Base-by-base conservation (phyloP, 2,113 vertebrate species). In the Oreotrochilus melanogaster region DNA sequence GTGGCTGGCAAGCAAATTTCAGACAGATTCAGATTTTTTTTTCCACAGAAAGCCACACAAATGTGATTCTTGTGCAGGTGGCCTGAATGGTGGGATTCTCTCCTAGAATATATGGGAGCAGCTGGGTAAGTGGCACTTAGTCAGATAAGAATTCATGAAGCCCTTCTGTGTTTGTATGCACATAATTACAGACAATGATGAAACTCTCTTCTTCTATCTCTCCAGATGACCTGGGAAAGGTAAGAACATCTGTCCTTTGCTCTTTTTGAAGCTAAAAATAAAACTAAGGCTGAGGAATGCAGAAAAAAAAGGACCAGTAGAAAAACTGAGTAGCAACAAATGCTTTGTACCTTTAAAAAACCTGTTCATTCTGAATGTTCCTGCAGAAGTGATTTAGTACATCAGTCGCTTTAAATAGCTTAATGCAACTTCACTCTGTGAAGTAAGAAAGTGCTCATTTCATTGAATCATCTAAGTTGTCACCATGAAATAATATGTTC, bases 371-470 rank as follows among this genome's bases (percentile, higher is more conserved):
- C 27, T 83, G 60, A 76, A 70, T 61, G 27, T 17, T 89, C 18
- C 62, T 84, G 23, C 30, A 78, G 21, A 69, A 66, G 22, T 27
- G 62, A 89, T 85, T 92, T 43, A 74, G 25, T 83, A 45, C 56
- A 51, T 82, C 33, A 81, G 57, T 39, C 47, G 51, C 45, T 93
- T 92, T 95, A 85, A 79, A 75, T 69, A 93, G 6, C n/a, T 78
- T 86, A 95, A 78, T 64, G 11, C 12, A 75, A 65, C 31, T 78
- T 23, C 53, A 31, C 14, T 50, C 6, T 83, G 15, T 74, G 35
- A 17, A 42, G 17, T 43, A 80, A 93, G 51, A 60, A 89, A 43
- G 78, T 67, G 35, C 10, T 78, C 6, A 47, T 89, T 93, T 78
- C 89, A 6, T 33, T 89, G 18, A 51, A 33, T 67, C 43, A 74